These are phyloP conservation scores for Agonopterix alstromeriana DNA, from an alignment of 2,888 invertebrate genomes.

Conservation along the genomic window DNA sequence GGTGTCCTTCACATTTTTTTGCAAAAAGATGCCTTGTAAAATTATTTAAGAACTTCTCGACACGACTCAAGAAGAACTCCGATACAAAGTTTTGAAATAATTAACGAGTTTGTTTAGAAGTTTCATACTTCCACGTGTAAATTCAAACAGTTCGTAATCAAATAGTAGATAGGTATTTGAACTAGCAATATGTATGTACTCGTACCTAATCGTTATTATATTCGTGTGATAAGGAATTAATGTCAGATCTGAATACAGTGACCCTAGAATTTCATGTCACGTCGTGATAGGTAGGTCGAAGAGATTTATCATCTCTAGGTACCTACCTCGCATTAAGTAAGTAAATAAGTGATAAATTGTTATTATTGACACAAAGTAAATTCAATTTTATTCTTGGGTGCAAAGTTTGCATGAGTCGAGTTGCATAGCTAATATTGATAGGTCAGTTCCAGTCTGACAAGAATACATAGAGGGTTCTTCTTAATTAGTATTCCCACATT, in stretches of 20 bases:
- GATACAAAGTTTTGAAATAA: conserved; percentile 34
- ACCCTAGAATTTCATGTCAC: conserved; percentile 34
- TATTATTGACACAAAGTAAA: too few relatives aligned
- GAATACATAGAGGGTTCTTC: too few relatives aligned
- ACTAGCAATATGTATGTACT: background rate
- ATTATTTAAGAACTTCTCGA: conserved; percentile 43
- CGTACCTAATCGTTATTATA: background rate
- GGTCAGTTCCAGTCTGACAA: too few relatives aligned
- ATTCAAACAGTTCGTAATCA: conserved; percentile 12
- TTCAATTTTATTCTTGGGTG: background rate
- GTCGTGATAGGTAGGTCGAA: conserved; percentile 30
- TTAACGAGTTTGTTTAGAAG: conserved; percentile 24
- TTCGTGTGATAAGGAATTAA: conserved; percentile 25
- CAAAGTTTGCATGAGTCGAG: background rate
- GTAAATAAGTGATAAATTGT: background rate
- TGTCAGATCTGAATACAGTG: conserved; percentile 30
- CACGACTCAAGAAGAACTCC: conserved; percentile 23
- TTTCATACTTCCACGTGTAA: conserved; percentile 16
- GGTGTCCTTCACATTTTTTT: conserved; percentile 52
- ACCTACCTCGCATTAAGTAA: background rate
- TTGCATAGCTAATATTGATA: too few relatives aligned
- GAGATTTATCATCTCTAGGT: conserved; percentile 29
- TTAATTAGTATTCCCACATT: too few relatives aligned
- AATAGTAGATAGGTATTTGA: conserved; percentile 13
- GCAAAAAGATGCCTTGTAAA: conserved; percentile 20